Conservation (phyloP, 2,113 vertebrate genomes). For the Siphamia tubifer region DNA sequence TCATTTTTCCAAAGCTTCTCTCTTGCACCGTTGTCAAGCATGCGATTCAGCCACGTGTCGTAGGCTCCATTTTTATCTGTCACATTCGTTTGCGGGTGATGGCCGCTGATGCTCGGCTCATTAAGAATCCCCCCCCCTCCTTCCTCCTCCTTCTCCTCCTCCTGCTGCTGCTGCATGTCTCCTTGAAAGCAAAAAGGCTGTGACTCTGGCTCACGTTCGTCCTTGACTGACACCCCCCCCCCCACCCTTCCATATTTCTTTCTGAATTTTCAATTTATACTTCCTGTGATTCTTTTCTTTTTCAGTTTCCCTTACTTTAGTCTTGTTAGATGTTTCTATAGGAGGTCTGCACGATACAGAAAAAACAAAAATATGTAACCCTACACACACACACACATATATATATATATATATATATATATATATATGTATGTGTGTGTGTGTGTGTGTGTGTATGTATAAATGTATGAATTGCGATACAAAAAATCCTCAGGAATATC, state of each 20-base stretch:
- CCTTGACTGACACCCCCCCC: slow-evolving; percentile 54
- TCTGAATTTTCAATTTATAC: background rate
- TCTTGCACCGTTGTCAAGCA: slow-evolving; percentile 10
- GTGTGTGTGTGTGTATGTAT: too few species aligned
- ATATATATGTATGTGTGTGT: too few species aligned
- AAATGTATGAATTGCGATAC: too few species aligned
- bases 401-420: too few species aligned
- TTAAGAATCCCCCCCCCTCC: slow-evolving; percentile 47
- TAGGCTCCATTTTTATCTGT: slow-evolving; percentile 63
- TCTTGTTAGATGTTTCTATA: background rate
- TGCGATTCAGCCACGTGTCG: slow-evolving; percentile 35
- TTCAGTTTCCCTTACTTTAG: background rate
- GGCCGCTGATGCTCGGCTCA: slow-evolving; percentile 56
- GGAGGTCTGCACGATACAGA: too few species aligned
- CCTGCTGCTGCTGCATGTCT: slow-evolving; percentile 16
- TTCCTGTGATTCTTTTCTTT: background rate
- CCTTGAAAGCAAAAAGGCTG: slow-evolving; percentile 42
- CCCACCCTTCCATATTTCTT: background rate
- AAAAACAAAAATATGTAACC: too few species aligned
- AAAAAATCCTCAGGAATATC: too few species aligned
- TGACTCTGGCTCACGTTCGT: slow-evolving; percentile 53
- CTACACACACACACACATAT: too few species aligned
- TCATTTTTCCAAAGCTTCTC: slow-evolving; percentile 10
- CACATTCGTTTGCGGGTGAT: slow-evolving; percentile 63
- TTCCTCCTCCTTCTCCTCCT: background rate